Percentiles rank a stretch among this genome's conserved stretches.
phyloP scores from a whole-genome alignment of 2,888 invertebrate genomes.

The Celastrina argiolus region DNA sequence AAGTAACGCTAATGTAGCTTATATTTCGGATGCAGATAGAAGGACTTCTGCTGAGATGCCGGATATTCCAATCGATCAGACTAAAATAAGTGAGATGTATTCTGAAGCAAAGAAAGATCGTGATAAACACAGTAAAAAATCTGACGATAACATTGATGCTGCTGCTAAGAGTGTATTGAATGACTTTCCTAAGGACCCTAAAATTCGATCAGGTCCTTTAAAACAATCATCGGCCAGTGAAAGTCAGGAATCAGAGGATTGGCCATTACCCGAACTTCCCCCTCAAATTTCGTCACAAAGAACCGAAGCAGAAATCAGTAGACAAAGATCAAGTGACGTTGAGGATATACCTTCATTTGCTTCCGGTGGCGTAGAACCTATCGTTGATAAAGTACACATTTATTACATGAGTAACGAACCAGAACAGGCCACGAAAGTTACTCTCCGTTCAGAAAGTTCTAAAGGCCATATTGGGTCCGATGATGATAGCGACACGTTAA shows the following conservation, averaged over 20 bases:
- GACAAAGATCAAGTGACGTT: slow-evolving; percentile 80
- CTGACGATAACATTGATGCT: slow-evolving; percentile 44
- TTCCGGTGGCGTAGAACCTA: slow-evolving; percentile 82
- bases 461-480: slow-evolving; percentile 81
- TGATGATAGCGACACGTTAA: slow-evolving; percentile 83
- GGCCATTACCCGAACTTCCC: slow-evolving; percentile 86
- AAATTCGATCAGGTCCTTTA: slow-evolving; percentile 48
- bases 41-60: slow-evolving; percentile 91
- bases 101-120: slow-evolving; percentile 72
- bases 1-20: slow-evolving; percentile 83
- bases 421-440: slow-evolving; percentile 87
- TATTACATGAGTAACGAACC: slow-evolving; percentile 87
- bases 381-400: slow-evolving; percentile 87
- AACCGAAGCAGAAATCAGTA: slow-evolving; percentile 45
- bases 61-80: slow-evolving; percentile 87
- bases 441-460: slow-evolving; percentile 82
- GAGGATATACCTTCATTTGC: slow-evolving; percentile 91
- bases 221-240: slow-evolving; percentile 75
- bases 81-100: slow-evolving; percentile 78
- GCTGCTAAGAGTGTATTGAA: slow-evolving; percentile 48
- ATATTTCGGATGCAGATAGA: slow-evolving; percentile 87
- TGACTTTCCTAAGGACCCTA: slow-evolving; percentile 50
- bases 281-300: slow-evolving; percentile 64
- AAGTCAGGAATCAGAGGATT: slow-evolving; percentile 86
- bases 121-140: slow-evolving; percentile 51